Base-by-base conservation (phyloP, 2,113 vertebrate species). In the Etia nguti region DNA sequence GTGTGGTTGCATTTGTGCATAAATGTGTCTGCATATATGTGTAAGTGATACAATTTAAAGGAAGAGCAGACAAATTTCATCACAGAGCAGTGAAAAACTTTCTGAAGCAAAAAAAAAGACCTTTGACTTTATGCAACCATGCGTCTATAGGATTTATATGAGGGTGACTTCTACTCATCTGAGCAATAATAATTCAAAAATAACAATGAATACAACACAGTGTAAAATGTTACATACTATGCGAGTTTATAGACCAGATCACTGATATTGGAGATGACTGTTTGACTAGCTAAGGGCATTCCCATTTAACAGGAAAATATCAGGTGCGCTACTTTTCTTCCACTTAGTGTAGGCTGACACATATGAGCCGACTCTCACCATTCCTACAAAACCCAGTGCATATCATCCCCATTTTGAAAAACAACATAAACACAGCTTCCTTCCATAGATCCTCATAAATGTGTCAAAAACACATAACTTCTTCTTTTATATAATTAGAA, bases 271-370 rank as follows among this genome's bases (percentile, higher is more conserved):
- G 41, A 59, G 50, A 90, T 88, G 82, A 90, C 54, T 88, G 46
- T 60, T 80, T 86, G 20, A 86, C 60, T 86, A 91, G 52, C 81
- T 88, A 88, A 86, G 73, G 75, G 73, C 26, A 41, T 84, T 75
- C 68, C 80, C 38, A 10, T 84, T 85, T 41, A 83, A 86, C 5
- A 84, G 62, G 59, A 87, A 85, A 86, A 79, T 80, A 70, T 80
- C 62, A 82, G 82, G 60, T 90, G 92, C 87, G 92, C 92, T 90
- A 93, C 92, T 94, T 94, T 80, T 88, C 36, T 83, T 91, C 65
- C 59, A 85, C 57, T 86, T 87, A 82, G 18, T 80, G 60, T 87
- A 88, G 83, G 10, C 50, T 90, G 80, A 89, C 77, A 93, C 80
- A 85, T 80, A 77, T 86, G 24, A 86, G 85, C 22, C 41, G 57